Conservation (phyloP, 2,797 vertebrate species). For the Molossus molossus region DNA sequence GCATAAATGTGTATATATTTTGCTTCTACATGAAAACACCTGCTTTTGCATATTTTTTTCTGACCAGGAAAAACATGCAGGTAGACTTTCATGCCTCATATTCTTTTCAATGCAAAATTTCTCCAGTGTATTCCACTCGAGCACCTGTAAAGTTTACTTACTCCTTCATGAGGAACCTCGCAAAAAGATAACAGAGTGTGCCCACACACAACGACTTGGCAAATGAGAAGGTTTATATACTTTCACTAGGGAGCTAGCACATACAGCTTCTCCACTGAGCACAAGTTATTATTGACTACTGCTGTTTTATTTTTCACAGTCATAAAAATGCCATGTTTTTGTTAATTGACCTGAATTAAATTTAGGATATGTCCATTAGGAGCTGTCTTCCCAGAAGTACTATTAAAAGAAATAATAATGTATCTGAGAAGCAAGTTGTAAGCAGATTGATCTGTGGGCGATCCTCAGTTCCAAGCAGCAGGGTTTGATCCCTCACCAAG, state of each 20-base stretch:
- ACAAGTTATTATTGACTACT: not conserved
- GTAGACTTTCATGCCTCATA: not conserved
- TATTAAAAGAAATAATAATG: conserved; percentile 24
- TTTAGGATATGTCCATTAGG: not conserved
- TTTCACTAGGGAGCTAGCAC: not conserved
- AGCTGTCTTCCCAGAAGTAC: conserved; percentile 61
- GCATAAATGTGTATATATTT: not conserved
- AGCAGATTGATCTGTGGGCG: not conserved
- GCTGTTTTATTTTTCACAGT: conserved; percentile 26
- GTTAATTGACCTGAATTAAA: not conserved
- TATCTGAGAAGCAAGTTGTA: not conserved
- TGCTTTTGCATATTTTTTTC: not conserved
- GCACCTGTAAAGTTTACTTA: conserved; percentile 10
- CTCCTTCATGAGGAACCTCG: not conserved
- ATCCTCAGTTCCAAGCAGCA: not conserved
- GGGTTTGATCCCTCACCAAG: not conserved
- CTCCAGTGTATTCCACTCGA: not conserved
- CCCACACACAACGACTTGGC: not conserved
- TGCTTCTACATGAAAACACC: not conserved
- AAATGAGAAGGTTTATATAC: not conserved
- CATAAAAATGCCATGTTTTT: conserved; percentile 52
- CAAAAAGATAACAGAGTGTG: not conserved
- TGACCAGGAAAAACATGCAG: not conserved
- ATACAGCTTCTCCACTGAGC: not conserved
- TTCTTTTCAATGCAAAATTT: conserved; percentile 11